Evolutionary conservation across 2,113 vertebrate genomes (phyloP), one percentile per base, ranked within the genome.

Genomic region (Mohoua ochrocephala): DNA sequence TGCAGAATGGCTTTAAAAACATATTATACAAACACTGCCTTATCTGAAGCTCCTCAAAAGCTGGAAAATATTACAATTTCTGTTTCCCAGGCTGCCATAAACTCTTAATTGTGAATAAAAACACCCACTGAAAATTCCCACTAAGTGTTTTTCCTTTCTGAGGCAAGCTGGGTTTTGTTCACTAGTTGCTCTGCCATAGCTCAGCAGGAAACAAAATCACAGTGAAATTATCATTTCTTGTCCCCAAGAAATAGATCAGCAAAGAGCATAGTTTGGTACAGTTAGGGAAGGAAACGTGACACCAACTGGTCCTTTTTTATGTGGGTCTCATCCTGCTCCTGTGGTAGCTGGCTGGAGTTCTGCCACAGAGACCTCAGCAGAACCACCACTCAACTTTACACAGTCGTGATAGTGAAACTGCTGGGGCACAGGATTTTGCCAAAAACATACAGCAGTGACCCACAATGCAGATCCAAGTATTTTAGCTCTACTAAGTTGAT

Each of bases 51-150:
- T 96, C 49, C 61, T 92, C 53, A 68, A 61, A 93, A 75, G 69
- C 73, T 84, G 65, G 49, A 92, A 96, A 97, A 73, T 52, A 91
- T 84, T 78, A 82, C 44, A 22, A 49, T 93, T 95, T 87, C 49
- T 92, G 77, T 89, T 61, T 96, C 77, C 31, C 23, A 82, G 64
- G 44, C 83, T 89, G 53, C 73, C 60, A 73, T 64, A 94, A 94
- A 91, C 91, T 93, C 69, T 75, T 89, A 96, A 94, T 87, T 84
- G 79, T 93, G 86, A 93, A 75, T 89, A 95, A 89, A 96, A 95
- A 17, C 44, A 60, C 12, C 24, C 41, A 70, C 22, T 87, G 95
- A 96, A 93, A 91, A 93, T 94, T 90, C 44, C 89, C 65, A 90
- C 57, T 75, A 81, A 89, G 53, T 81, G 60, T 89, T 89, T 87